phyloP scores from a whole-genome alignment of 2,113 vertebrate genomes.

The Urocitellus parryii region DNA sequence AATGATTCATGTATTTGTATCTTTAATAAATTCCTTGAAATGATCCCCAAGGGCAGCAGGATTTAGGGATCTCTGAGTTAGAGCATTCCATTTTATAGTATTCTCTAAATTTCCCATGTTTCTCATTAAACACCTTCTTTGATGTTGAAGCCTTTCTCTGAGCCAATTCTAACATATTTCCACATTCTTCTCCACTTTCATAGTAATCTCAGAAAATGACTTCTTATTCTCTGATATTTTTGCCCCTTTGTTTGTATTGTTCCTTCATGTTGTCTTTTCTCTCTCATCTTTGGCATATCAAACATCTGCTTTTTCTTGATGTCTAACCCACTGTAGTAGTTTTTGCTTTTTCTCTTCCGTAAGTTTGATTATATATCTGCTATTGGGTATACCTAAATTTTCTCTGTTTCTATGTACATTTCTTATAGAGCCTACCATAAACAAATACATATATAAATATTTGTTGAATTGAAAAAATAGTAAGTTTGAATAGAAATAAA shows the following conservation, averaged over 20 bases:
- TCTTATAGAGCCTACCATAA: neutral
- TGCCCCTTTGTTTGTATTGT: neutral
- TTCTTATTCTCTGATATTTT: neutral
- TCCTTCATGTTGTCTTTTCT: neutral
- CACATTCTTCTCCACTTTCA: neutral
- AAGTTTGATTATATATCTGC: neutral
- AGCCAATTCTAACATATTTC: neutral
- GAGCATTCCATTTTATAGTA: neutral
- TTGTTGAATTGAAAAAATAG: constrained; percentile 49
- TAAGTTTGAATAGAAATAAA: constrained; percentile 8
- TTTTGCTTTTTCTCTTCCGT: neutral
- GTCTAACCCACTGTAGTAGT: neutral
- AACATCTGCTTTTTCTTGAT: neutral
- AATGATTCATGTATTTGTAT: neutral
- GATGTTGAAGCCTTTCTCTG: neutral
- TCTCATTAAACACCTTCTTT: neutral
- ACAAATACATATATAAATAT: constrained; percentile 39
- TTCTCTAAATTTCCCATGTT: accelerated
- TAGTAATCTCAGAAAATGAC: neutral
- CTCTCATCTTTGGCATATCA: neutral
- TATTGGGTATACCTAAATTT: neutral
- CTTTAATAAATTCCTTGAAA: neutral
- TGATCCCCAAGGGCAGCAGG: neutral
- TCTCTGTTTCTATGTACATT: neutral
- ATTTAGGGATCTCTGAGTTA: neutral